phyloP scores from a whole-genome alignment of 2,113 vertebrate genomes.

The Sardina pilchardus region DNA sequence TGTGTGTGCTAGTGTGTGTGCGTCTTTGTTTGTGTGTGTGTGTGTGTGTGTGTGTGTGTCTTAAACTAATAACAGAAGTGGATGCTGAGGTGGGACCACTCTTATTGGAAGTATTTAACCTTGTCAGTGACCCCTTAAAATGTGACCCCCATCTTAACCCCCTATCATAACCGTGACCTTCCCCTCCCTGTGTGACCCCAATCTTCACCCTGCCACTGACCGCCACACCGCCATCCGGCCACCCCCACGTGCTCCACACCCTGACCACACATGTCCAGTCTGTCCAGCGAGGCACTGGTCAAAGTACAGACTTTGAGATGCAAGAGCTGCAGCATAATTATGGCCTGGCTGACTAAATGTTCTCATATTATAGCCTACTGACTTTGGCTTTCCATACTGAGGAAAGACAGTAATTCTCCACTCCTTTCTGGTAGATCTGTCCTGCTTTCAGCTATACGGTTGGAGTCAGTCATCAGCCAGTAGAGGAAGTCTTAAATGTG shows the following conservation, averaged over 20 bases:
- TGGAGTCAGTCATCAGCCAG: too few species aligned
- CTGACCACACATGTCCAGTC: background rate
- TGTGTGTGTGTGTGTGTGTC: background rate
- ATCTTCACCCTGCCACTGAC: background rate
- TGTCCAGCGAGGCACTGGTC: background rate
- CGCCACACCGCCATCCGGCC: background rate
- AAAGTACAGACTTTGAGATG: background rate
- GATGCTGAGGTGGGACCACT: background rate
- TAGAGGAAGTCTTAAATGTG: background rate
- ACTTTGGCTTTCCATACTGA: too few species aligned
- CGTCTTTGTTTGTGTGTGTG: background rate
- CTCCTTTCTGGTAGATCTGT: too few species aligned
- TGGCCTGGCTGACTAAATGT: background rate
- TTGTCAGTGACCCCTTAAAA: conserved; percentile 12
- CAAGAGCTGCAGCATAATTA: background rate
- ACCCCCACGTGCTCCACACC: background rate
- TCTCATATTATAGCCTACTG: background rate
- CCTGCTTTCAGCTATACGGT: too few species aligned
- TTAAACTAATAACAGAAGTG: background rate
- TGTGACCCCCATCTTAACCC: conserved; percentile 34
- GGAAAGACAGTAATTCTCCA: too few species aligned
- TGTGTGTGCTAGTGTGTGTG: background rate
- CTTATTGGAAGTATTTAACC: conserved; percentile 3
- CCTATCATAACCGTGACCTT: background rate
- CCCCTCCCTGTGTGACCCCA: conserved; percentile 17